phyloP scores from a whole-genome alignment of 2,888 invertebrate species.

The Laspeyria flexula region DNA sequence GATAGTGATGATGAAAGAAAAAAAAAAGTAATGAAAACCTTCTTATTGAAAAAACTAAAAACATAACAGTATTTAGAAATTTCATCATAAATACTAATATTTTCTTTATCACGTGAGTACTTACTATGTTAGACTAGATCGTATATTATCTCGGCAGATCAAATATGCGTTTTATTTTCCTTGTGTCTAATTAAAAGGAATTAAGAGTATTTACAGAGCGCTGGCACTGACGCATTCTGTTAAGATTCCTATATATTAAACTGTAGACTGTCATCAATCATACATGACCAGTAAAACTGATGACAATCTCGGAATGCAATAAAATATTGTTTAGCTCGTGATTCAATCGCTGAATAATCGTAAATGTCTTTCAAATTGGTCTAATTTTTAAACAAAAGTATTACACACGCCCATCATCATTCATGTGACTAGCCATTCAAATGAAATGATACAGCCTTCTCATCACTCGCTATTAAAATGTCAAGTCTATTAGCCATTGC shows the following conservation, averaged over 20 bases:
- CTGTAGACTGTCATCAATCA: neutral
- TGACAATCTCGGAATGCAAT: neutral
- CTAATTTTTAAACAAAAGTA: slow-evolving; percentile 28
- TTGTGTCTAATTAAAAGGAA: neutral
- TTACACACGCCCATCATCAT: slow-evolving; percentile 16
- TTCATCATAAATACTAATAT: no score
- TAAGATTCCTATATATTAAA: neutral
- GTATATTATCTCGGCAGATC: neutral
- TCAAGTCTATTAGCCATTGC: slow-evolving; percentile 5
- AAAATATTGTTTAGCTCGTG: neutral
- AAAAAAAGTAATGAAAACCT: no score
- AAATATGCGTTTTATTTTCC: neutral
- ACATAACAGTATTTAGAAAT: no score
- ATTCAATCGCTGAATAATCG: slow-evolving; percentile 6
- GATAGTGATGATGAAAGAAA: no score
- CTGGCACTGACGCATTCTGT: neutral
- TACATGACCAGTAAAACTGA: neutral
- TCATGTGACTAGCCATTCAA: neutral
- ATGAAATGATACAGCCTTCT: slow-evolving; percentile 16
- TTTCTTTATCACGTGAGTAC: no score
- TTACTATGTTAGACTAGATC: no score
- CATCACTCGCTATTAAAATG: slow-evolving; percentile 18
- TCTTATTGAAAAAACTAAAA: no score
- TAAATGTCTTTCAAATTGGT: slow-evolving; percentile 27
- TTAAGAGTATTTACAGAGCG: neutral